Evolutionary conservation across 2,113 vertebrate species (phyloP).

Genomic region (Gnathonemus longibarbis): DNA sequence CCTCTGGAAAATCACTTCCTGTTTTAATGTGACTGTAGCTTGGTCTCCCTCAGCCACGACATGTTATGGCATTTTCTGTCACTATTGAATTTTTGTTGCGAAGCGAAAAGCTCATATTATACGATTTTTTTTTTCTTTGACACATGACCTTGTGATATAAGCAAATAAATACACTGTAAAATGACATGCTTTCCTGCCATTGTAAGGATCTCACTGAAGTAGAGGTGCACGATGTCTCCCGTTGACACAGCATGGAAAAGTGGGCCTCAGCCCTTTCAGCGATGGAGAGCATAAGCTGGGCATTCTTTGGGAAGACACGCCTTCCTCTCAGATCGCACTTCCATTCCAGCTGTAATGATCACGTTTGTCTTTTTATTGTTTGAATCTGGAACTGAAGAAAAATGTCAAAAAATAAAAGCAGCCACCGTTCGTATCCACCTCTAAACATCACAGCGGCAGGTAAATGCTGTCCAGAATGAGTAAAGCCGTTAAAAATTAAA

Average conservation of each 20-base stretch:
- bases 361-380: conserved; percentile 43
- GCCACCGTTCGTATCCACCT: conserved; percentile 34
- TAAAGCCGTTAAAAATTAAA: conserved; percentile 57
- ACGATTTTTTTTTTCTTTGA: background rate
- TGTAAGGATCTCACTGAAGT: background rate
- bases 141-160: background rate
- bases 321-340: conserved; percentile 21
- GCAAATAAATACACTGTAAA: background rate
- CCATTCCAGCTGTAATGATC: conserved; percentile 40
- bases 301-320: conserved; percentile 11
- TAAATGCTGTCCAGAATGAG: conserved; percentile 45
- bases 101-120: background rate
- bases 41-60: background rate
- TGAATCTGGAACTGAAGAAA: conserved; percentile 32
- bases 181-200: background rate
- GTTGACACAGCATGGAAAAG: background rate
- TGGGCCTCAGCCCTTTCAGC: conserved; percentile 35
- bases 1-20: background rate
- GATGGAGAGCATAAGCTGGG: conserved; percentile 21
- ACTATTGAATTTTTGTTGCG: background rate
- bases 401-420: conserved; percentile 34
- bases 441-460: conserved; percentile 49
- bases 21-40: background rate
- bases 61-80: background rate
- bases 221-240: background rate